phyloP scores from a whole-genome alignment of 2,113 vertebrate genomes.

The Gymnorhina tibicen region DNA sequence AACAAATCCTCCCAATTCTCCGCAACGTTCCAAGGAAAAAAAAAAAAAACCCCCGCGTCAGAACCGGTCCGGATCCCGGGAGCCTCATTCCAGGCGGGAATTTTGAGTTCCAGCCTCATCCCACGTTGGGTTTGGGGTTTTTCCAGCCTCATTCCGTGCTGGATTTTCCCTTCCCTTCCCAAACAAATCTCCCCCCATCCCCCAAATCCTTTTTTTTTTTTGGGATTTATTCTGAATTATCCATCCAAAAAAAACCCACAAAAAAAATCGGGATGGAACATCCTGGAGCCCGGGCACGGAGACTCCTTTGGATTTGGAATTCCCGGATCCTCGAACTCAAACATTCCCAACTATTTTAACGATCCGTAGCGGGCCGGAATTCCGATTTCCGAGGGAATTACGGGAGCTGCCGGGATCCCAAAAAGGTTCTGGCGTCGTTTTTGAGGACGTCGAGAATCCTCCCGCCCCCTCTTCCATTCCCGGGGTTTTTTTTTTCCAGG shows the following conservation, averaged over 20 bases:
- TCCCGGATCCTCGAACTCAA: background rate
- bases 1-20: background rate
- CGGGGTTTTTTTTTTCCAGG: background rate
- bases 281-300: background rate
- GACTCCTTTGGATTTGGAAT: background rate
- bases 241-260: too few relatives aligned
- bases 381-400: background rate
- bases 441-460: background rate
- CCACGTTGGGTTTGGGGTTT: background rate
- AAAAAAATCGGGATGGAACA: background rate
- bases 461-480: background rate
- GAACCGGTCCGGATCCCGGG: background rate
- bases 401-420: background rate
- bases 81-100: background rate
- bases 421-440: background rate
- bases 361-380: background rate
- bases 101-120: background rate
- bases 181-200: background rate
- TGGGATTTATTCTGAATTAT: background rate
- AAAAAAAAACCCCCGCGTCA: too few relatives aligned
- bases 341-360: background rate
- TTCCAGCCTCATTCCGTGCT: background rate
- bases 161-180: background rate
- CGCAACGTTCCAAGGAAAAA: background rate
- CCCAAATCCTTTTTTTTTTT: accelerated